phyloP scores from a whole-genome alignment of 2,888 invertebrate genomes.

The Diplazon laetatorius region DNA sequence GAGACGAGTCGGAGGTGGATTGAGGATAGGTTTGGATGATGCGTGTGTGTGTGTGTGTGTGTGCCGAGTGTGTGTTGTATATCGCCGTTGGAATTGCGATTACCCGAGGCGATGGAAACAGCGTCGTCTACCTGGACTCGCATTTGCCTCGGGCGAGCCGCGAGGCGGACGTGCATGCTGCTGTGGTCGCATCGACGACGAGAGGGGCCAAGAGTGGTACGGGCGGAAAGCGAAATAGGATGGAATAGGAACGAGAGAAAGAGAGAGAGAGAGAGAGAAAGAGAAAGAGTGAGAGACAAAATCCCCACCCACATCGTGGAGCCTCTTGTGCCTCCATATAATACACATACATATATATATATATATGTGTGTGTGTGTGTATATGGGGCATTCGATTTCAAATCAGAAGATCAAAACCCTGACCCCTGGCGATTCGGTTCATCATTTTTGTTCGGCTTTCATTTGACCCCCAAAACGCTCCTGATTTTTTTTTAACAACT shows the following conservation, averaged over 20 bases:
- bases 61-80: constrained; percentile 9
- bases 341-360: too few species aligned
- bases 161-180: constrained; percentile 45
- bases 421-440: too few species aligned
- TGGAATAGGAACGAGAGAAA: background rate
- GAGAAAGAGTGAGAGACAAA: background rate
- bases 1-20: constrained; percentile 44
- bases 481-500: too few species aligned
- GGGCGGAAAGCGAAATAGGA: background rate
- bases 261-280: constrained; percentile 8
- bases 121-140: constrained; percentile 45
- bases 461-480: too few species aligned
- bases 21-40: constrained; percentile 5
- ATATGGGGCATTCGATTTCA: too few species aligned
- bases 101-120: constrained; percentile 52
- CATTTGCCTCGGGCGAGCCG: constrained; percentile 40
- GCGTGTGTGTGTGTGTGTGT: too few species aligned
- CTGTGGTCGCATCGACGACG: constrained; percentile 38
- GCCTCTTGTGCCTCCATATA: constrained; percentile 27
- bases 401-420: too few species aligned
- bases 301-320: constrained; percentile 28
- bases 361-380: too few species aligned
- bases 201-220: constrained; percentile 13
- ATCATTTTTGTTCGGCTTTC: too few species aligned
- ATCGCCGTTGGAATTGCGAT: constrained; percentile 29